Evolutionary conservation across 2,888 invertebrate species (phyloP).

Genomic region (Muscina levida): DNA sequence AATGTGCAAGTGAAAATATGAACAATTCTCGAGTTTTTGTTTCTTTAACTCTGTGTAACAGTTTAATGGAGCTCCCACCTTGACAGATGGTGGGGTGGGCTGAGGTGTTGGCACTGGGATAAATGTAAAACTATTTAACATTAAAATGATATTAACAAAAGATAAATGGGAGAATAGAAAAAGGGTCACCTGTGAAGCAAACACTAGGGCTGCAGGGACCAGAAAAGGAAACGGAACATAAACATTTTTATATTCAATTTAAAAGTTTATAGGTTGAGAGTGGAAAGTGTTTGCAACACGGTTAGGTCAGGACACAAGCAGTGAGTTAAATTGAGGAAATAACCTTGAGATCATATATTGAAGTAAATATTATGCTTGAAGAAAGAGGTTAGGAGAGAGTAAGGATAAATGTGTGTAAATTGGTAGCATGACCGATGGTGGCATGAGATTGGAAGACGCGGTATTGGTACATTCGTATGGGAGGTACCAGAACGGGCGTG

Average conservation of each 20-base stretch:
- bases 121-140: slow-evolving; percentile 29
- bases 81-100: not conserved
- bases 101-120: not conserved
- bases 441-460: too few species aligned
- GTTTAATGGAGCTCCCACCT: slow-evolving; percentile 14
- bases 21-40: too few species aligned
- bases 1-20: slow-evolving; percentile 8
- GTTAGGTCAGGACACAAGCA: too few species aligned
- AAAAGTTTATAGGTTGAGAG: not conserved
- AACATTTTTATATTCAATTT: slow-evolving; percentile 14
- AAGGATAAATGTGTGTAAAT: too few species aligned
- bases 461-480: too few species aligned
- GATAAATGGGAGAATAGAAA: not conserved
- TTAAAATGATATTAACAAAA: slow-evolving; percentile 33
- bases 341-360: too few species aligned
- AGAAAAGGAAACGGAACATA: not conserved
- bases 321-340: too few species aligned
- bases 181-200: not conserved
- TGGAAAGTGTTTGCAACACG: not conserved
- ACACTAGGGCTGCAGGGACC: not conserved
- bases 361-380: too few species aligned
- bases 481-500: too few species aligned
- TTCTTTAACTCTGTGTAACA: slow-evolving; percentile 1
- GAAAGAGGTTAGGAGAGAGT: too few species aligned
- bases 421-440: too few species aligned